phyloP scores from a whole-genome alignment of 2,113 vertebrate species.

The Myanophis thanlyinensis region DNA sequence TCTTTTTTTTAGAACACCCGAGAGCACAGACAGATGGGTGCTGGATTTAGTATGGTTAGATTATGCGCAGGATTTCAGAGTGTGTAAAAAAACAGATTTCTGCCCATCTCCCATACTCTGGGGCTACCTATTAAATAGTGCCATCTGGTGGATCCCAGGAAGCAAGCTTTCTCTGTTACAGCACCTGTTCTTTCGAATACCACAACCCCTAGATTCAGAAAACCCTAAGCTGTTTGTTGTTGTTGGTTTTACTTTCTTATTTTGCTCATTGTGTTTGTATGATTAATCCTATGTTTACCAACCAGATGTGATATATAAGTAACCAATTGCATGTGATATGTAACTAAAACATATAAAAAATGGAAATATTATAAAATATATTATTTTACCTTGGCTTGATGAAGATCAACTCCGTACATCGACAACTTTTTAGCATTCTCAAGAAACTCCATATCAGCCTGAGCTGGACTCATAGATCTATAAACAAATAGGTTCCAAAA shows the following conservation, averaged over 20 bases:
- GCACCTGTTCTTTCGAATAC: background rate
- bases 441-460: constrained; percentile 95
- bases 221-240: background rate
- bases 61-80: background rate
- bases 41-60: background rate
- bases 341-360: background rate
- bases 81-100: background rate
- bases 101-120: background rate
- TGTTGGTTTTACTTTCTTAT: background rate
- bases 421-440: constrained; percentile 98
- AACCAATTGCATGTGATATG: background rate
- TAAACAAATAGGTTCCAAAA: background rate
- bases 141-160: background rate
- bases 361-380: fast-evolving
- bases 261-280: background rate
- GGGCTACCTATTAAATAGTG: background rate
- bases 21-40: background rate
- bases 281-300: background rate
- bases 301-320: background rate
- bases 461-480: constrained; percentile 95
- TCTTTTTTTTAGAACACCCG: background rate
- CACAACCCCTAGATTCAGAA: background rate
- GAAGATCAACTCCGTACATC: constrained; percentile 98
- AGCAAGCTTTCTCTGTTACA: background rate
- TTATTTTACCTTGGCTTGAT: constrained; percentile 89